These are phyloP conservation scores for Oscheius sp. DNA, from an alignment of 2,888 invertebrate species.

Conservation along the genomic window DNA sequence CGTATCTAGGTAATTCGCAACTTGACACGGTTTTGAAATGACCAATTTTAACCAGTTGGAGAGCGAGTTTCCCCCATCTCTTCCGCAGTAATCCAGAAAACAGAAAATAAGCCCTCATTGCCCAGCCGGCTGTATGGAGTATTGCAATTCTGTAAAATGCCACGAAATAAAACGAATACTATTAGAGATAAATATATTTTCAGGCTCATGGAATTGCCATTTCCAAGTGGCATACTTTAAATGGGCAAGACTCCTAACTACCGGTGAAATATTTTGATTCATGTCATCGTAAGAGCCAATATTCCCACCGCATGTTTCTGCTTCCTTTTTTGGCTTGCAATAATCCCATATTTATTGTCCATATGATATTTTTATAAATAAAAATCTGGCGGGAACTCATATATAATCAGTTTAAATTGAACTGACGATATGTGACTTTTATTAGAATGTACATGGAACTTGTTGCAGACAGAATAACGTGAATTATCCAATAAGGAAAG, in stretches of 20 bases:
- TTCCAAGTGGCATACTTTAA: slow-evolving; percentile 66
- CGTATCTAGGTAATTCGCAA: not conserved
- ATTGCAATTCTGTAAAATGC: no score
- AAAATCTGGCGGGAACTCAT: not conserved
- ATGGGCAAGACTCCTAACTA: slow-evolving; percentile 9
- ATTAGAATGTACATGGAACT: not conserved
- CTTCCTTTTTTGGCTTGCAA: slow-evolving; percentile 2
- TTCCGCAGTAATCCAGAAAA: not conserved
- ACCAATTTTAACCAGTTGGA: not conserved
- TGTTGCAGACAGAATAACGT: not conserved
- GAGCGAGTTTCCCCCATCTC: not conserved
- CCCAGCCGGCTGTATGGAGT: no score
- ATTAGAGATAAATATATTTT: slow-evolving; percentile 30
- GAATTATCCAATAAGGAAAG: slow-evolving; percentile 31
- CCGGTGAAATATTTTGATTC: not conserved
- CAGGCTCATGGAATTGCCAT: slow-evolving; percentile 66
- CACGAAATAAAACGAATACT: no score
- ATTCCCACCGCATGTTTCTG: slow-evolving; percentile 1
- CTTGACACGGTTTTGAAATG: not conserved
- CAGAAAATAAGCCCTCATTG: no score
- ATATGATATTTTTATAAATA: slow-evolving; percentile 5
- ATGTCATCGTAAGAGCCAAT: slow-evolving; percentile 17
- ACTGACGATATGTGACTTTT: not conserved
- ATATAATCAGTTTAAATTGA: not conserved
- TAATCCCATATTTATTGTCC: slow-evolving; percentile 17